phyloP scores from a whole-genome alignment of 2,797 vertebrate genomes.

The Cossypha dichroa region DNA sequence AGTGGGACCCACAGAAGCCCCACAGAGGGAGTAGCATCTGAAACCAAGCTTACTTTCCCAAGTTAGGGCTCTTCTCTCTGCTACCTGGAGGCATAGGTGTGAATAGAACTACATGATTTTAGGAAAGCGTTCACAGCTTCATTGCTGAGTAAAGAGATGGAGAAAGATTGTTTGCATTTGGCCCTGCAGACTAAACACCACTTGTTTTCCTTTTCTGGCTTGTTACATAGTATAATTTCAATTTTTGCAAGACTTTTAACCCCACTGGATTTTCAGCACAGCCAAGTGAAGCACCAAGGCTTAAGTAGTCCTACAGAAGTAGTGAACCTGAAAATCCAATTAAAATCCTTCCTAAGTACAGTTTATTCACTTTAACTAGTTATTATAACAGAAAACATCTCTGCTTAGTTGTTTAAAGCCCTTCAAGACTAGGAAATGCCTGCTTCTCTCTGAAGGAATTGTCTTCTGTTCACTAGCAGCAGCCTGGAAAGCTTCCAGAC shows the following conservation, averaged over 20 bases:
- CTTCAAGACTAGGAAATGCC: not conserved
- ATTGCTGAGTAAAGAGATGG: not conserved
- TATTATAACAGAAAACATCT: not conserved
- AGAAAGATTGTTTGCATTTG: not conserved
- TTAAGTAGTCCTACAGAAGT: not conserved
- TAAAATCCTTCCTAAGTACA: not conserved
- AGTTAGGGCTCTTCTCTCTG: not conserved
- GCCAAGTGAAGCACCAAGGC: not conserved
- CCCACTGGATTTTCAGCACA: not conserved
- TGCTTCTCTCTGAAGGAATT: not conserved
- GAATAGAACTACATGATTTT: not conserved
- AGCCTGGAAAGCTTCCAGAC: slow-evolving; percentile 43
- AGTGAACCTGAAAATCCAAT: not conserved
- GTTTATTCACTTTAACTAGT: not conserved
- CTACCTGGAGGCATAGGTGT: not conserved
- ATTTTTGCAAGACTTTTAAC: not conserved
- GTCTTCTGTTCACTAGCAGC: not conserved
- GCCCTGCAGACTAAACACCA: not conserved
- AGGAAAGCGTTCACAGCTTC: not conserved
- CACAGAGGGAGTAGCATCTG: not conserved
- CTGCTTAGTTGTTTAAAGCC: not conserved
- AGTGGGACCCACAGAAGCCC: not conserved
- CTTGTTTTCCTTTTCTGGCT: not conserved
- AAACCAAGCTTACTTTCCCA: not conserved
- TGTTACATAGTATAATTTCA: not conserved